These are phyloP conservation scores for Sesia apiformis DNA, from an alignment of 2,888 invertebrate genomes.

Conservation along the genomic window DNA sequence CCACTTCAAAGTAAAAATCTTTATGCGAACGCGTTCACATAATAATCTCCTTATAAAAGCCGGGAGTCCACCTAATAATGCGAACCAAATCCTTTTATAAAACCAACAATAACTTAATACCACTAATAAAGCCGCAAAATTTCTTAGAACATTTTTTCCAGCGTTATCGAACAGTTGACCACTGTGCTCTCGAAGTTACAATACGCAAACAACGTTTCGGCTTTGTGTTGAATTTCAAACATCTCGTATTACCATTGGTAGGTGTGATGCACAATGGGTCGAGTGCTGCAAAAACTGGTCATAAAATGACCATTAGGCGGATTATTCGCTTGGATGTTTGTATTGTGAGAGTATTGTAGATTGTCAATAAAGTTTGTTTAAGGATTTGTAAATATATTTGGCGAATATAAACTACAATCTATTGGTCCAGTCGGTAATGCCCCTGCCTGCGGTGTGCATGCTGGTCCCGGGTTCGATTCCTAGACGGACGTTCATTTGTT, in stretches of 20 bases:
- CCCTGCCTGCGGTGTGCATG: too few relatives aligned
- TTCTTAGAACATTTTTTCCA: conserved; percentile 27
- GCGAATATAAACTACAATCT: too few relatives aligned
- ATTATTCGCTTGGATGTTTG: conserved; percentile 3
- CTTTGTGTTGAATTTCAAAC: conserved; percentile 27
- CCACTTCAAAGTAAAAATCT: conserved; percentile 9
- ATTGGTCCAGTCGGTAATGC: too few relatives aligned
- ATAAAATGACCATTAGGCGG: conserved; percentile 29
- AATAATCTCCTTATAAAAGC: conserved; percentile 12
- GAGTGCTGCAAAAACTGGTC: conserved; percentile 7
- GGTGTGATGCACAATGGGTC: conserved; percentile 21
- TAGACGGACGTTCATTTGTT: too few relatives aligned
- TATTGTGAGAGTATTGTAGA: too few relatives aligned
- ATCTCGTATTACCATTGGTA: conserved; percentile 25
- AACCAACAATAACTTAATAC: conserved; percentile 22
- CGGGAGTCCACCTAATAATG: conserved; percentile 15
- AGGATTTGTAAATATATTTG: too few relatives aligned
- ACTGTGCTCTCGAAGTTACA: conserved; percentile 21
- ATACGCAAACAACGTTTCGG: conserved; percentile 17
- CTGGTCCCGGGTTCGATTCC: too few relatives aligned
- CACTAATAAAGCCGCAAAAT: conserved; percentile 21
- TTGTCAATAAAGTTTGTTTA: too few relatives aligned
- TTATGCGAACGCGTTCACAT: conserved; percentile 38
- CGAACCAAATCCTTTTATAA: conserved; percentile 31
- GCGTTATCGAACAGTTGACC: conserved; percentile 29